Evolutionary conservation across 1,140 invertebrate genomes (phyloP), one percentile per base, ranked within the genome.

Genomic region (Leptinotarsa undecemlineata): DNA sequence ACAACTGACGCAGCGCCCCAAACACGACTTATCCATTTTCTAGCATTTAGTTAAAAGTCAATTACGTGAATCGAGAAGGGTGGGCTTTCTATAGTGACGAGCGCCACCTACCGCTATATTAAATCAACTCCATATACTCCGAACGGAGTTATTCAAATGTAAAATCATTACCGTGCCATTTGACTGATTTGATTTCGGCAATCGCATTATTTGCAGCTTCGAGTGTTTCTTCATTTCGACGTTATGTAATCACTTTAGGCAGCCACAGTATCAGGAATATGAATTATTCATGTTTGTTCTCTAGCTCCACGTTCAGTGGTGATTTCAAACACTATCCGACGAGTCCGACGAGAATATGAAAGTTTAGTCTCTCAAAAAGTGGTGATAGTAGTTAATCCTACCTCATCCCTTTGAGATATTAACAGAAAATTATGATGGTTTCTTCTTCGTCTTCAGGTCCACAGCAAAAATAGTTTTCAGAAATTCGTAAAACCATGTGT

Each of bases 11-110:
- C 64, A 63, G 72, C 77, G 78, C 79, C 75, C 66, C 68, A 69
- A 79, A 82, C 82, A 82, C 74, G 80, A 82, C 82, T 82, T 82
- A 82, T 81, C 82, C 82, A 82, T 82, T 82, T 82, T 82, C 82
- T 82, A 82, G 77, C 82, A 81, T 82, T 82, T 82, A 82, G 82
- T 80, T 82, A 82, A 82, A 82, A 82, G 82, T 82, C 82, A 82
- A 82, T 82, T 82, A 82, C 75, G 62, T 72, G 78, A 77, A 79
- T 82, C 78, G 74, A 70, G 71, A 79, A 78, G 78, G 79, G 75
- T 74, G 75, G 71, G 68, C 66, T 23, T 72, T 63, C 33, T 13
- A 48, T 60, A 48, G 71, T 33, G 60, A 21, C 62, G 26, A 64
- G 47, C 69, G 48, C 75, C 62, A 78, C 72, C 74, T 72, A 68